Conservation (phyloP, 1,140 invertebrate species). For the Pachyrhynchus sulphureomaculatus region DNA sequence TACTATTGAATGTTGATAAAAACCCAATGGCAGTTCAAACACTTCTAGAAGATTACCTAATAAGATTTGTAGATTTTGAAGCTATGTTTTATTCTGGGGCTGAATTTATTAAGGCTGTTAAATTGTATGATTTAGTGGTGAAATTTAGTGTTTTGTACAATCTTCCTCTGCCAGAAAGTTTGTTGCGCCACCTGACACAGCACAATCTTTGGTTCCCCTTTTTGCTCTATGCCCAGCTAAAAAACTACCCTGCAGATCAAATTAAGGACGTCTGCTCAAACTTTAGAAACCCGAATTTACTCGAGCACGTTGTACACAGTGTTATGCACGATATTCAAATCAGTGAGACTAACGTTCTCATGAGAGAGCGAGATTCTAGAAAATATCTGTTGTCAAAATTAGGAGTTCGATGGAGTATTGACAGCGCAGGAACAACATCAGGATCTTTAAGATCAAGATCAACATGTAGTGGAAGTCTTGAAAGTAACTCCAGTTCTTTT, state of each 20-base stretch:
- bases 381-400: constrained; percentile 46
- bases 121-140: constrained; percentile 58
- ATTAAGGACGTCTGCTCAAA: constrained; percentile 56
- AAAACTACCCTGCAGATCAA: constrained; percentile 61
- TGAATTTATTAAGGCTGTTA: constrained; percentile 50
- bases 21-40: constrained; percentile 47
- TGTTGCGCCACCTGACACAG: constrained; percentile 57
- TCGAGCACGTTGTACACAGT: constrained; percentile 58
- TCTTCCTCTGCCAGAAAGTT: constrained; percentile 56
- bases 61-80: constrained; percentile 40
- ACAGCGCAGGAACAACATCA: constrained; percentile 10
- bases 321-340: constrained; percentile 53
- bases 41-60: constrained; percentile 45
- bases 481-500: constrained; percentile 43
- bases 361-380: constrained; percentile 44
- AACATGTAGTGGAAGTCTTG: constrained; percentile 45
- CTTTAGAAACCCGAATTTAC: constrained; percentile 55
- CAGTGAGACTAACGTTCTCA: constrained; percentile 46
- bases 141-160: constrained; percentile 61
- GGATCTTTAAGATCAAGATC: constrained; percentile 12
- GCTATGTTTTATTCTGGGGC: constrained; percentile 42
- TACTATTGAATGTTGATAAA: constrained; percentile 38
- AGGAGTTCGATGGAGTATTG: constrained; percentile 41
- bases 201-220: constrained; percentile 65
- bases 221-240: constrained; percentile 62